Conservation (phyloP, 2,113 vertebrate genomes). For the Perognathus longimembris region DNA sequence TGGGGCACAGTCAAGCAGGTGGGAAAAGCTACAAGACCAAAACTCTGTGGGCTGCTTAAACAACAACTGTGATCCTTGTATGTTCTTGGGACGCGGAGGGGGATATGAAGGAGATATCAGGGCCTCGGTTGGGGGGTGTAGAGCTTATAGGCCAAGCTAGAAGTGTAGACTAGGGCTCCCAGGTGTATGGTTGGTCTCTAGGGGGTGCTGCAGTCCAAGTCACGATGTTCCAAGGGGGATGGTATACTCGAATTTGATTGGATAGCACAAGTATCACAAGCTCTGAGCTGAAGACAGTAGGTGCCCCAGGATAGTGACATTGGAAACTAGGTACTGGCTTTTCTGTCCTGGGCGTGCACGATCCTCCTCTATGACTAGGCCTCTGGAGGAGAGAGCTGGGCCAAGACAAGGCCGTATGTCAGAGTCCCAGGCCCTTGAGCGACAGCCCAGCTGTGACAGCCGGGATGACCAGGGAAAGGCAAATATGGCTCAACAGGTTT, state of each 20-base stretch:
- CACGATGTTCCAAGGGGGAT: not conserved
- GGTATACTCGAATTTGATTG: not conserved
- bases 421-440: not conserved
- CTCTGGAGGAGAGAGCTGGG: not conserved
- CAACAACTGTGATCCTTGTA: not conserved
- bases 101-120: not conserved
- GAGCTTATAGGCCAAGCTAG: not conserved
- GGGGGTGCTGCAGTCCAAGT: not conserved
- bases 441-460: not conserved
- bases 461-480: not conserved
- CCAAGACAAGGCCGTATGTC: not conserved
- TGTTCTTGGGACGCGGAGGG: not conserved
- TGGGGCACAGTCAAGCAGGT: not conserved
- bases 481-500: not conserved
- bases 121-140: not conserved
- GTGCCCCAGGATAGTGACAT: not conserved
- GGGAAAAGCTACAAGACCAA: not conserved
- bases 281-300: not conserved
- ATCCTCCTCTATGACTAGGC: not conserved
- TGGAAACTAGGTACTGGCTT: not conserved
- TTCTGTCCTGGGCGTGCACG: not conserved
- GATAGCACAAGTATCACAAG: not conserved
- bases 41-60: no score
- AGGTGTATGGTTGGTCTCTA: not conserved
- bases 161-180: not conserved